Evolutionary conservation across 2,113 vertebrate genomes (phyloP), one percentile per base, ranked within the genome.

Genomic region (Passer domesticus): DNA sequence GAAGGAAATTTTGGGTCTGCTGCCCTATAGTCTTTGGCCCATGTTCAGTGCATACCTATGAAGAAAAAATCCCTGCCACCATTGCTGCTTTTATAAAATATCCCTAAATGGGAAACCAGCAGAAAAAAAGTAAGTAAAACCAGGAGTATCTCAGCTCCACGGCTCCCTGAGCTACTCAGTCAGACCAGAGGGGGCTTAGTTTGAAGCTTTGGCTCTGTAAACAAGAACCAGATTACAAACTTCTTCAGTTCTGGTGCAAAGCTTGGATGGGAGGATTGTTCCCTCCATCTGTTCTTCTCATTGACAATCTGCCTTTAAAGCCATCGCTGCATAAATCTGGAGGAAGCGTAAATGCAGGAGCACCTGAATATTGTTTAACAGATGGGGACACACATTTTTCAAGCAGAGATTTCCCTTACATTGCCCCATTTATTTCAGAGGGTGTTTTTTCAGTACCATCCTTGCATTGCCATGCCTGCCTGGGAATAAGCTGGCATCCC

Each of bases 361-460:
- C 91, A 97, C 94, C 94, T 97, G 96, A 96, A 91, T 85, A 81
- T 83, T 95, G 86, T 93, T 94, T 67, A 96, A 86, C 90, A 93
- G 92, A 87, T 91, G 87, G 90, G 85, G 49, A 85, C 56, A 91
- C 74, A 70, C 24, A 62, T 77, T 95, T 94, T 90, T 86, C 77
- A 95, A 79, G 82, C 46, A 19, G 90, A 89, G 89, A 85, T 96
- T 90, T 87, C 74, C 83, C 62, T 89, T 78, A 58, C 75, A 44
- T 72, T 84, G 58, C 53, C 47, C 67, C 53, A 73, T 94, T 96
- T 93, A 83, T 90, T 92, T 94, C 17, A 77, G 8, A 84, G 23
- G n/a, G 52, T 91, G 55, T 73, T 95, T 92, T 89, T 89, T 83
- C 72, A 76, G 73, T 58, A 37, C 69, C n/a, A 50, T 90, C 56